Evolutionary conservation across 2,888 invertebrate species (phyloP).

Genomic region (Acanthosoma haemorrhoidale): DNA sequence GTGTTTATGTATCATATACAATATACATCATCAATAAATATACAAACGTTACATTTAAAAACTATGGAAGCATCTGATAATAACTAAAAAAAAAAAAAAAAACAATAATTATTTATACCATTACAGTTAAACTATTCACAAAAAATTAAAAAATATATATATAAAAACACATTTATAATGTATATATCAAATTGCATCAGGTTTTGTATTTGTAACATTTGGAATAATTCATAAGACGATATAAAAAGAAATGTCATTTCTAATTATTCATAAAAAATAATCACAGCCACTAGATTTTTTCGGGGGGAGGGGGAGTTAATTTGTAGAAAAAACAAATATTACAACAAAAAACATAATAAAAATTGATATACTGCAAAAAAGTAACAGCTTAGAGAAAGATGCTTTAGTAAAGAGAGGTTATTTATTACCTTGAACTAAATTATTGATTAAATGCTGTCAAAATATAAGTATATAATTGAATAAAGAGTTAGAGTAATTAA

Average conservation of each 20-base stretch:
- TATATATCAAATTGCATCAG: neutral
- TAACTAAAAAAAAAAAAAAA: neutral
- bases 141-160: too few species aligned
- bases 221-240: neutral
- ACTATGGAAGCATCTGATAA: neutral
- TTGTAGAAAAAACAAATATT: too few species aligned
- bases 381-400: neutral
- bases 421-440: too few species aligned
- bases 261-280: constrained; percentile 21
- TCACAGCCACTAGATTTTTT: constrained; percentile 20
- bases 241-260: constrained; percentile 1
- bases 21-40: neutral
- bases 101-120: neutral
- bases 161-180: too few species aligned
- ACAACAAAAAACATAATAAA: too few species aligned
- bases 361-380: too few species aligned
- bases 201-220: neutral
- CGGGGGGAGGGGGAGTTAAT: too few species aligned
- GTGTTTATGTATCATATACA: neutral
- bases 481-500: too few species aligned
- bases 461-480: too few species aligned
- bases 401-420: too few species aligned
- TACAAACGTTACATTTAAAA: neutral
- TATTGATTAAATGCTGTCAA: too few species aligned
- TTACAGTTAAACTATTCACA: too few species aligned